These are phyloP conservation scores for Sinocyclocheilus anshuiensis DNA, from an alignment of 2,113 vertebrate genomes.

Conservation along the genomic window DNA sequence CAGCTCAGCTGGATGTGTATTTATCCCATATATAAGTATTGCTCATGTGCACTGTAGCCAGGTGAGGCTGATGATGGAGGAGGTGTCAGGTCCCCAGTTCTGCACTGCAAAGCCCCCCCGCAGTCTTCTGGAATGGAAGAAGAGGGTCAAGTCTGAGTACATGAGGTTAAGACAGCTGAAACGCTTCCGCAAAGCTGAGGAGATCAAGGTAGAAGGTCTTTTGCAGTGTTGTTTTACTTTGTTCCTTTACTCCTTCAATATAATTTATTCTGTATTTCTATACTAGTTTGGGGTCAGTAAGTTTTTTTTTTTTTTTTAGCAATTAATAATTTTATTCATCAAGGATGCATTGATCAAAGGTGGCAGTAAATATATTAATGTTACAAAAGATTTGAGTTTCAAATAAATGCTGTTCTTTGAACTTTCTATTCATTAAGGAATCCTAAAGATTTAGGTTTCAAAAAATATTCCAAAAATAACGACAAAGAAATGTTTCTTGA, in stretches of 20 bases:
- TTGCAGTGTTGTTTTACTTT: neutral
- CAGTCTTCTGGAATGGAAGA: slow-evolving; percentile 87
- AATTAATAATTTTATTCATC: neutral
- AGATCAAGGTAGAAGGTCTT: slow-evolving; percentile 82
- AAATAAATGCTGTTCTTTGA: neutral
- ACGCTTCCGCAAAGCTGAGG: slow-evolving; percentile 88
- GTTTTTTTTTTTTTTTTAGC: neutral
- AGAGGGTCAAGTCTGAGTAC: slow-evolving; percentile 95
- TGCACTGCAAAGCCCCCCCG: slow-evolving; percentile 67
- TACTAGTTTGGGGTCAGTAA: neutral
- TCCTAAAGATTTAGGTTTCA: neutral
- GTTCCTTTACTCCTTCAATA: neutral
- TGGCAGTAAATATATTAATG: neutral
- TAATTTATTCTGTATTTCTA: neutral
- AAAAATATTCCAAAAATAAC: neutral
- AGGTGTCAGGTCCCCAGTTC: slow-evolving; percentile 48
- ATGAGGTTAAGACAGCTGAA: slow-evolving; percentile 96
- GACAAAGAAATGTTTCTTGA: neutral
- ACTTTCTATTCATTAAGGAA: neutral
- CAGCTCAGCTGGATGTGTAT: neutral
- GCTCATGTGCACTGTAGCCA: slow-evolving; percentile 17
- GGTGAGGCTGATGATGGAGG: slow-evolving; percentile 75
- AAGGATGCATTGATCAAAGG: neutral
- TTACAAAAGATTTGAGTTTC: neutral
- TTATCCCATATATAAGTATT: neutral